Base-by-base conservation (phyloP, 2,888 invertebrate species). In the Bruchidius siliquastri region DNA sequence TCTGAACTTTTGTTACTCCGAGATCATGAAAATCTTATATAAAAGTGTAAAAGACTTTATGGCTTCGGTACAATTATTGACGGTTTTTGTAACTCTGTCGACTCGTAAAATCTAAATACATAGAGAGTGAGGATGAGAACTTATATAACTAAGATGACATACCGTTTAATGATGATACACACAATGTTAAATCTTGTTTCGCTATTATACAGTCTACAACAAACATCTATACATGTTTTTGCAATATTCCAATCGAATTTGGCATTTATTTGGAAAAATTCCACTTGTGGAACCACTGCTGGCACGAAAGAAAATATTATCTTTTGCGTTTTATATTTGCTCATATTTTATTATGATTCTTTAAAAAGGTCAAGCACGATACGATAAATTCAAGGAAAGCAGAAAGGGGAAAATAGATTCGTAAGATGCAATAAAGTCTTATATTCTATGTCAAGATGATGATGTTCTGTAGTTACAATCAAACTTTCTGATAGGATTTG, bases 191-290 rank as follows among this genome's bases (percentile, higher is more conserved):
- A 49, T 49, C 49, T 49, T 49, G 49, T 49, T 49, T 49, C 49
- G 49, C 49, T 49, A 49, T 49, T 82, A 82, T 82, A 83, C 82
- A 83, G 82, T 78, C 84, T 84, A 84, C 84, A 83, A 84, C 83
- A 81, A 83, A 84, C 84, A 84, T 84, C 83, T 84, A 84, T 83
- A 83, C 83, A 83, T 82, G 13, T 49, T 49, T 49, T 49, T 49
- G 49, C 49, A 49, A 49, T 49, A 8, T 49, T 49, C 49, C 49
- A 49, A 49, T 49, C 49, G 49, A 49, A 49, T 49, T 49, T 49
- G 49, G 49, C 10, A n/a, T n/a, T n/a, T 74, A 76, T 76, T 73
- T 77, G n/a, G 30, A 74, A 75, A 81, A 80, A 79, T 78, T 80
- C 75, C 80, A 79, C 80, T 82, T 79, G 77, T 30, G 49, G 13